phyloP scores from a whole-genome alignment of 2,113 vertebrate genomes.

The Pteronura brasiliensis region DNA sequence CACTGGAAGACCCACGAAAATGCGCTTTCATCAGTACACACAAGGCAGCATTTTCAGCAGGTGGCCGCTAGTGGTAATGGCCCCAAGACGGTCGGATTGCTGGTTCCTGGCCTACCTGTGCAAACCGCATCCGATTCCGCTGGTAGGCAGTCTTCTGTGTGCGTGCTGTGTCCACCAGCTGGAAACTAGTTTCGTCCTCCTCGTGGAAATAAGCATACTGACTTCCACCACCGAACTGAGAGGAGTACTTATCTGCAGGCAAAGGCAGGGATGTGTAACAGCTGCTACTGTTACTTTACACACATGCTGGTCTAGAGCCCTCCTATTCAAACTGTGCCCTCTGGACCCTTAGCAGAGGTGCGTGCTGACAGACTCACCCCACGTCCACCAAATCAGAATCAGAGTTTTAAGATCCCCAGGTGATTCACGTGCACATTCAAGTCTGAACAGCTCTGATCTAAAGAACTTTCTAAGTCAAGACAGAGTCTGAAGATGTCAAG shows the following conservation, averaged over 20 bases:
- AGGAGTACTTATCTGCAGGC: conserved; percentile 94
- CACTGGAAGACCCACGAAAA: not conserved
- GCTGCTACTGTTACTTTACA: not conserved
- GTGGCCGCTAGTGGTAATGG: not conserved
- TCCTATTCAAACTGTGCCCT: not conserved
- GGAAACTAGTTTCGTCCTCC: conserved; percentile 98
- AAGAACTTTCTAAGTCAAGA: not conserved
- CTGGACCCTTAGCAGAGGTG: not conserved
- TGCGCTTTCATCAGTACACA: not conserved
- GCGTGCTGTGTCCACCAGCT: conserved; percentile 96
- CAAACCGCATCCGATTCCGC: conserved; percentile 98
- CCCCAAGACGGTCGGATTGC: not conserved
- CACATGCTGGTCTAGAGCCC: fast-evolving
- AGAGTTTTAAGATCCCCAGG: not conserved
- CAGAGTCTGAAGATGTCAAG: not conserved
- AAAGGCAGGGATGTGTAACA: not conserved
- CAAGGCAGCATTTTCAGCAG: not conserved
- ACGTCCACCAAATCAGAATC: not conserved
- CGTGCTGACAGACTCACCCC: not conserved
- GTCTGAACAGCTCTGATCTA: not conserved
- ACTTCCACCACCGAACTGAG: conserved; percentile 97
- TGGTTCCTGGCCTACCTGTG: conserved; percentile 86
- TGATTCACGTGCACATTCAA: not conserved
- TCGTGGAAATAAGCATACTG: conserved; percentile 99
- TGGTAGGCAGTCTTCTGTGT: conserved; percentile 98